Conservation (phyloP, 30 jellyfish, hydroid and myxozoan species). For the Chrysaora quinquecirrha region DNA sequence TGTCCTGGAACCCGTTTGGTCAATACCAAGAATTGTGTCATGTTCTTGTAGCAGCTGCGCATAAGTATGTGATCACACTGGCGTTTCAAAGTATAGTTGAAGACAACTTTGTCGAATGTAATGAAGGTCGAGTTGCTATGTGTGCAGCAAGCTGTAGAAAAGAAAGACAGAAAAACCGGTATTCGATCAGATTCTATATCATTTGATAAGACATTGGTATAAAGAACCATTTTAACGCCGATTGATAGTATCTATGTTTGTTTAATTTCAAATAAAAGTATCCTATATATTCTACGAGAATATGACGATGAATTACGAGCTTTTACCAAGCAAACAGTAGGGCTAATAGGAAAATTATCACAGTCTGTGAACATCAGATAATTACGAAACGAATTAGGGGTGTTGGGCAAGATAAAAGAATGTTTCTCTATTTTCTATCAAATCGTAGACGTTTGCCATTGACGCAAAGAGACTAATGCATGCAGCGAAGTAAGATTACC, state of each 20-base stretch:
- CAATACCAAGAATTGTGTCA: constrained; percentile 66
- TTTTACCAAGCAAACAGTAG: no score
- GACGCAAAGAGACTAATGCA: no score
- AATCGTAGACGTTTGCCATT: no score
- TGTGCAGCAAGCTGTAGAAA: constrained; percentile 53
- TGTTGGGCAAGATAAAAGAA: no score
- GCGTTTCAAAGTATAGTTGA: constrained; percentile 44
- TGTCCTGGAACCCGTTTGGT: constrained; percentile 11
- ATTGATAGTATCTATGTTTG: not conserved
- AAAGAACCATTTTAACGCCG: not conserved
- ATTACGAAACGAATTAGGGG: no score
- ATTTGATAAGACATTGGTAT: not conserved
- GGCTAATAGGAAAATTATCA: no score
- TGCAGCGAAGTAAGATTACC: no score
- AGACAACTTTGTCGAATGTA: constrained; percentile 61
- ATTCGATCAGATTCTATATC: not conserved
- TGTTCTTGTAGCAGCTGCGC: constrained; percentile 73
- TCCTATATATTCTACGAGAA: not conserved
- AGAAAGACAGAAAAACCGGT: not conserved
- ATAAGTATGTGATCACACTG: constrained; percentile 72
- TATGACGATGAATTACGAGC: not conserved
- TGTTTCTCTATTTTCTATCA: no score
- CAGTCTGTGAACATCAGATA: no score
- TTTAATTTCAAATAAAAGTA: not conserved
- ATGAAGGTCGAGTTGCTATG: constrained; percentile 64